These are phyloP conservation scores for Hydrophis major DNA, from an alignment of 2,797 vertebrate species.

Conservation along the genomic window DNA sequence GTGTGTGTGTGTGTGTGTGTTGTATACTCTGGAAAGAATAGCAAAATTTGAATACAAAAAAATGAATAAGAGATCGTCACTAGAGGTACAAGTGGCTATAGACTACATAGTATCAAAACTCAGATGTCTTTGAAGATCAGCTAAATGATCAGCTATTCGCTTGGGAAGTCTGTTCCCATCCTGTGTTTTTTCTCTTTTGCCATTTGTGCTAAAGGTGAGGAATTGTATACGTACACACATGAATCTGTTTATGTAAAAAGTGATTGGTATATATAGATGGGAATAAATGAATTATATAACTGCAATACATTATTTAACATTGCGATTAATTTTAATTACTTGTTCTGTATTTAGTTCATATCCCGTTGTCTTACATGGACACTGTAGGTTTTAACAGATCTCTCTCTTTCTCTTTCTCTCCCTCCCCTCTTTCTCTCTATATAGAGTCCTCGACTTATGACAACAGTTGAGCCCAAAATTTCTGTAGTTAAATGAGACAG, in stretches of 20 bases:
- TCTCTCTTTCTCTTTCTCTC: neutral
- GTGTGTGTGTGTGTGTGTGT: neutral
- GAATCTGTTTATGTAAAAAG: neutral
- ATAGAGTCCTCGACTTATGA: neutral
- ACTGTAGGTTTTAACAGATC: neutral
- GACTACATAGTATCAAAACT: neutral
- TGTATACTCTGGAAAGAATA: neutral
- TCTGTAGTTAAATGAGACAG: neutral
- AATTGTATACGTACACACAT: neutral
- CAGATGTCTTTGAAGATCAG: neutral
- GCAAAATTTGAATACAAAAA: neutral
- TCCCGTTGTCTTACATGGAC: neutral
- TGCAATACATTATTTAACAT: neutral
- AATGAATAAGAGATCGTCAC: neutral
- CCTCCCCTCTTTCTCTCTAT: neutral
- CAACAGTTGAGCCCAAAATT: neutral
- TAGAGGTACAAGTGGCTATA: neutral
- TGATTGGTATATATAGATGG: neutral
- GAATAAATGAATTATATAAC: neutral
- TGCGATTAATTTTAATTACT: neutral
- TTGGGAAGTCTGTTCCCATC: neutral
- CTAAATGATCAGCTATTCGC: neutral
- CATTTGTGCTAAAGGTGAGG: neutral
- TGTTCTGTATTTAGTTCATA: neutral
- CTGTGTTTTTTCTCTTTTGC: neutral